Percentiles rank a stretch among this genome's conserved stretches.
phyloP scores from a whole-genome alignment of 2,113 vertebrate genomes.

The Tichodroma muraria region DNA sequence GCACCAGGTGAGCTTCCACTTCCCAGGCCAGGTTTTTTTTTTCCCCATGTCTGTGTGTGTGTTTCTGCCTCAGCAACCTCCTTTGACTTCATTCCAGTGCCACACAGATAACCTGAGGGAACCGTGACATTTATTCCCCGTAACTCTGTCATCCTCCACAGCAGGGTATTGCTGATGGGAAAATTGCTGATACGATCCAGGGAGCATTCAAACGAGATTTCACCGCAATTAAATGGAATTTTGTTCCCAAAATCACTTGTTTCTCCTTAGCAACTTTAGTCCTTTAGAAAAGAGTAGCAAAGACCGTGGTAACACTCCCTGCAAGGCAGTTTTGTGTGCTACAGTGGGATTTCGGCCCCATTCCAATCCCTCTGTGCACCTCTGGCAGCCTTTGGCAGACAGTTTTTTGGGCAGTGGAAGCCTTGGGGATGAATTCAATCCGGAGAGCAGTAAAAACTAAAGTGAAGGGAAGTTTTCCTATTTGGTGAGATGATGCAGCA shows the following conservation, averaged over 20 bases:
- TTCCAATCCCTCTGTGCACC: not conserved
- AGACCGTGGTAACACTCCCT: rapidly evolving
- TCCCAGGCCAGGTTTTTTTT: not conserved
- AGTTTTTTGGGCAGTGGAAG: not conserved
- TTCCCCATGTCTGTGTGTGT: rapidly evolving
- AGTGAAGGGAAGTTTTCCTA: not conserved
- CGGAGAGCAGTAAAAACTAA: not conserved
- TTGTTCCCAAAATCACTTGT: not conserved
- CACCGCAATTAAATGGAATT: not conserved
- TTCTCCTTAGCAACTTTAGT: not conserved
- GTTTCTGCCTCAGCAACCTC: not conserved
- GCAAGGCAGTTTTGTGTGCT: not conserved
- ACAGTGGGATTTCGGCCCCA: not conserved
- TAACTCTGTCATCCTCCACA: not conserved
- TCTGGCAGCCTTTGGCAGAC: not conserved
- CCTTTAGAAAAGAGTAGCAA: not conserved
- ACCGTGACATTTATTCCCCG: not conserved
- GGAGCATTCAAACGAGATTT: not conserved
- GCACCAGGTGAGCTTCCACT: not conserved
- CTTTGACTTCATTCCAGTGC: not conserved
- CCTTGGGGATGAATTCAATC: not conserved
- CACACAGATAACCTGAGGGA: not conserved
- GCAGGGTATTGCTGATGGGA: not conserved
- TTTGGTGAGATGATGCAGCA: not conserved
- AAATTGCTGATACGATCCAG: not conserved